These are phyloP conservation scores for Mareca strepera DNA, from an alignment of 2,797 vertebrate species.

Conservation along the genomic window DNA sequence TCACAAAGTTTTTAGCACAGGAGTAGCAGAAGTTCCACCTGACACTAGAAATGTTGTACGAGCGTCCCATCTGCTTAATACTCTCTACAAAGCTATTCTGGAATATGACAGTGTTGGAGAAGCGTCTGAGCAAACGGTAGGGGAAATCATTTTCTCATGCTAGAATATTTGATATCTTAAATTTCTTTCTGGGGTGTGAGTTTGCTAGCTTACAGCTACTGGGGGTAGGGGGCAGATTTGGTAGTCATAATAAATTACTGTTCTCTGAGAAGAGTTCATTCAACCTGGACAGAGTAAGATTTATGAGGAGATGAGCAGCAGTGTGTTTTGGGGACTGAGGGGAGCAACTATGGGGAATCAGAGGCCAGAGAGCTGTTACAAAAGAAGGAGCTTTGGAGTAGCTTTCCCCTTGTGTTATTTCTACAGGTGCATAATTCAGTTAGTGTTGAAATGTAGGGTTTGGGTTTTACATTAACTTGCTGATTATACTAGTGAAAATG, in stretches of 20 bases:
- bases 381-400: background rate
- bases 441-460: background rate
- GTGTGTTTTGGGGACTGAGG: background rate
- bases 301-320: background rate
- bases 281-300: background rate
- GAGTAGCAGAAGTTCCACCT: slow-evolving; percentile 94
- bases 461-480: background rate
- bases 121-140: slow-evolving; percentile 92
- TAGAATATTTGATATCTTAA: background rate
- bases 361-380: background rate
- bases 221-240: background rate
- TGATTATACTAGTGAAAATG: background rate
- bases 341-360: background rate
- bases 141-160: slow-evolving; percentile 1
- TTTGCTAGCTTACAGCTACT: background rate
- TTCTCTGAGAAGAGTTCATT: background rate
- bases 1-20: slow-evolving; percentile 95
- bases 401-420: background rate
- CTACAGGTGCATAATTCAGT: background rate
- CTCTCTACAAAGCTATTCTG: slow-evolving; percentile 95
- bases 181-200: background rate
- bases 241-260: background rate
- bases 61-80: slow-evolving; percentile 96
- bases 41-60: slow-evolving; percentile 94
- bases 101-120: slow-evolving; percentile 95